Evolutionary conservation across 2,797 vertebrate species (phyloP).

Genomic region (Epinephelus awoara): DNA sequence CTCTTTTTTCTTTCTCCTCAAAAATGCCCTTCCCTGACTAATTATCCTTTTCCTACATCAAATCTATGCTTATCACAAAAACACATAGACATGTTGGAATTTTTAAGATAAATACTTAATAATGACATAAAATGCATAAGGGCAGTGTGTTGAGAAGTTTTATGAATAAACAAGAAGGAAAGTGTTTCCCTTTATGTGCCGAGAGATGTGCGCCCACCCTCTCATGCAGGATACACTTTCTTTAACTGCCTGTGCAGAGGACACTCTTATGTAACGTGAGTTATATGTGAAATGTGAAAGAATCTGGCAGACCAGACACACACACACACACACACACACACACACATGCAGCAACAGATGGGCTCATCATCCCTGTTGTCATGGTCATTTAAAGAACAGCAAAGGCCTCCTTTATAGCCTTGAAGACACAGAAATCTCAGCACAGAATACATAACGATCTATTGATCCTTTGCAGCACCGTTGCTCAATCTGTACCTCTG

Average conservation of each 20-base stretch:
- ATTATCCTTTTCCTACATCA: too few species aligned
- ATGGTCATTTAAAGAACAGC: slow-evolving; percentile 30
- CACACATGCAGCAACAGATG: slow-evolving; percentile 31
- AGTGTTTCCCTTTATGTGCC: not conserved
- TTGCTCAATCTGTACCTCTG: slow-evolving; percentile 8
- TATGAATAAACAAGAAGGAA: not conserved
- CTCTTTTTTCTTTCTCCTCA: too few species aligned
- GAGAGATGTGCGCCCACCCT: not conserved
- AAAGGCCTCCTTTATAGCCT: slow-evolving; percentile 15
- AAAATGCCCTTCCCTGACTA: too few species aligned
- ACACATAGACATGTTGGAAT: not conserved
- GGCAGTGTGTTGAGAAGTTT: not conserved
- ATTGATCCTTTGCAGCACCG: slow-evolving; percentile 36
- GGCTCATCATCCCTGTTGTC: slow-evolving; percentile 26
- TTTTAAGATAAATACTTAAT: not conserved
- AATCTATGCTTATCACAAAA: too few species aligned
- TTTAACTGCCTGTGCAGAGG: slow-evolving; percentile 14
- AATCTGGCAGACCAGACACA: slow-evolving; percentile 1
- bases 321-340: not conserved
- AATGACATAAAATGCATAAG: not conserved
- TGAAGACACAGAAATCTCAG: slow-evolving; percentile 7
- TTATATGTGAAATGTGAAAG: slow-evolving; percentile 13
- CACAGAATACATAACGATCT: not conserved
- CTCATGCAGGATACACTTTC: not conserved
- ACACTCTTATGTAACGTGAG: not conserved